These are phyloP conservation scores for human DNA, from an alignment of 2,113 vertebrate genomes.

Conservation along the genomic window GRCh38 chr13:96192001-96192500, in stretches of 20 bases:
- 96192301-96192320: too few relatives aligned
- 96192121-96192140: neutral
- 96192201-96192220: neutral
- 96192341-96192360: too few relatives aligned
- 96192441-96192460: too few relatives aligned
- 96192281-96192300: too few relatives aligned
- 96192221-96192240: neutral
- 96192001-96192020: neutral
- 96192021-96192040: neutral
- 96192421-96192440: too few relatives aligned
- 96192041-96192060: neutral
- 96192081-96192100: neutral
- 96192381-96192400: too few relatives aligned
- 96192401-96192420: too few relatives aligned
- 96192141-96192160: neutral
- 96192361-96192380: too few relatives aligned
- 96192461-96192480: too few relatives aligned
- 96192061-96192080: neutral
- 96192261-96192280: neutral
- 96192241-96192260: neutral
- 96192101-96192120: neutral
- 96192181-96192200: neutral
- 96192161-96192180: neutral
- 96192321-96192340: too few relatives aligned
- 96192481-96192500: too few relatives aligned